Base-by-base conservation (phyloP, 1,140 invertebrate genomes). In the Rhynchophorus ferrugineus region DNA sequence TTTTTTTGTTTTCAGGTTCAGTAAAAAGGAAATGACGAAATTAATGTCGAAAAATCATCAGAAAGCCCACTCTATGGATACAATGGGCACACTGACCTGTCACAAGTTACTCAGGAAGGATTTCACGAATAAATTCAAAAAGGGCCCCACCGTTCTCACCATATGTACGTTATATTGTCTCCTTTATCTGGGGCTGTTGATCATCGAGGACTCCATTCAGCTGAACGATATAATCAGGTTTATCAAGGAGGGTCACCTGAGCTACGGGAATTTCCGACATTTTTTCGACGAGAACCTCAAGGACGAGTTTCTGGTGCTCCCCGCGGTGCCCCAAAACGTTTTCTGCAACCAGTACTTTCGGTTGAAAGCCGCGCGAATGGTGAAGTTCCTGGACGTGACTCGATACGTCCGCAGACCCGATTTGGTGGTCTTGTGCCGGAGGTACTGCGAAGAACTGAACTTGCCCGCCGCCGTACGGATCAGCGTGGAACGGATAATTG, bases 171-270 rank as follows among this genome's bases (percentile, higher is more conserved):
- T 80, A 1, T 77, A 72, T 63, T 69, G 59, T n/a, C 72, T 77
- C 57, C 37, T 73, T 21, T 75, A 75, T 60, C 63, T 82, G 38
- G 78, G 73, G 13, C 59, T 82, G 8, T 71, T 78, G 44, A 72
- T 81, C 37, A 66, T 73, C 18, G 68, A 75, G 52, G 72, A 78
- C 21, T 65, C 74, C 20, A 75, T 82, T 11, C 77, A 81, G 46
- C 54, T 82, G 3, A 65, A 70, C 14, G 81, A 83, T 64, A 61
- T 83, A 43, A 29, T 82, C 21, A 71, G 80, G 55, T 77, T 75
- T 58, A 71, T 73, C 6, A 69, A 71, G 56, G 81, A 83, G 66
- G 79, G 78, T 9, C 76, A 78, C 60, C 58, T 83, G 17, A 76
- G 77, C 36, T 78, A 71, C 33, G 73, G 75, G 2, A 67, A 66